Evolutionary conservation across 2,888 invertebrate genomes (phyloP).

Genomic region (Napeogenes inachia): DNA sequence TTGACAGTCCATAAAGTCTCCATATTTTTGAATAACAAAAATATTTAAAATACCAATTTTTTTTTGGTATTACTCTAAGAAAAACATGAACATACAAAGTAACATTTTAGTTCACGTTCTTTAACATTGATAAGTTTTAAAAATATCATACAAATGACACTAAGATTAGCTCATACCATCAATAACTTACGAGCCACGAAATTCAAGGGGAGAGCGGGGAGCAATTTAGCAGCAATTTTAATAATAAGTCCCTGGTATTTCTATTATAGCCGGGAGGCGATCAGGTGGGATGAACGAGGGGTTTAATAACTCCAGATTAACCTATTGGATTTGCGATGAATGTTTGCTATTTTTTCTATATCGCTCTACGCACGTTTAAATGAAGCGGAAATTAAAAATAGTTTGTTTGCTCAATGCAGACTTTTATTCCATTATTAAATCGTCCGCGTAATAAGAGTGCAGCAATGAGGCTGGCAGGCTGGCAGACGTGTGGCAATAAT

Average conservation of each 20-base stretch:
- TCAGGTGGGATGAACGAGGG: conserved; percentile 71
- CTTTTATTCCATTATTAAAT: conserved; percentile 38
- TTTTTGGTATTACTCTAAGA: no score
- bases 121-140: conserved; percentile 8
- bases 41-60: no score
- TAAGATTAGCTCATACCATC: conserved; percentile 33
- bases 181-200: conserved; percentile 61
- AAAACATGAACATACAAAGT: no score
- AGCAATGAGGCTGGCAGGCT: conserved; percentile 35
- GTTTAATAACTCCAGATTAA: conserved; percentile 77
- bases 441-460: conserved; percentile 33
- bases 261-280: conserved; percentile 75
- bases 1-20: no score
- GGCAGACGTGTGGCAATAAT: conserved; percentile 35
- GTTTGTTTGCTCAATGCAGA: conserved; percentile 44
- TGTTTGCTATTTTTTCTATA: conserved; percentile 76
- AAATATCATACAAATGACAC: conserved; percentile 28
- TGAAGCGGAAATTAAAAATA: conserved; percentile 61
- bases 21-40: no score
- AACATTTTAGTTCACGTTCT: no score
- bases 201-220: conserved; percentile 67
- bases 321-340: conserved; percentile 76
- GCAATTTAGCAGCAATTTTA: conserved; percentile 78
- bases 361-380: conserved; percentile 56
- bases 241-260: conserved; percentile 78